Evolutionary conservation across 2,888 invertebrate genomes (phyloP).

Genomic region (Limnephilus marmoratus): DNA sequence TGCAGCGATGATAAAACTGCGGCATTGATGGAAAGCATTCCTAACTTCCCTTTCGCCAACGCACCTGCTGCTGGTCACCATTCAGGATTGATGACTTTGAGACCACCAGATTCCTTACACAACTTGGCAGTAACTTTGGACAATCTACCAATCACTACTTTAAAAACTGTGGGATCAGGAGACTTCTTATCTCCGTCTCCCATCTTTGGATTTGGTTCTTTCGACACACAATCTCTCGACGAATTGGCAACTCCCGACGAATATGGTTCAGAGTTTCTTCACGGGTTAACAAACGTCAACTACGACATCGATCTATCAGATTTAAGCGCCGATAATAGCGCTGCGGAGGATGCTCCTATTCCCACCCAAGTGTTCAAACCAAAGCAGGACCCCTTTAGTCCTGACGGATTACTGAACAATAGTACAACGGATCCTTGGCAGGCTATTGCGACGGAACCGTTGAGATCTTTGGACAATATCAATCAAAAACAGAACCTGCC

Average conservation of each 20-base stretch:
- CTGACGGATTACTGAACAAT: slow-evolving; percentile 72
- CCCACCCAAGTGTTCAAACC: slow-evolving; percentile 68
- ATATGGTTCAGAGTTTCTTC: slow-evolving; percentile 75
- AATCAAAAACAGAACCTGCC: slow-evolving; percentile 26
- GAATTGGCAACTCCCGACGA: slow-evolving; percentile 81
- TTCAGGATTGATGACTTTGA: slow-evolving; percentile 59
- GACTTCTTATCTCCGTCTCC: slow-evolving; percentile 80
- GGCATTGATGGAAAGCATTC: slow-evolving; percentile 56
- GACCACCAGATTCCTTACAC: slow-evolving; percentile 67
- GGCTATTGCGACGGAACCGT: slow-evolving; percentile 66
- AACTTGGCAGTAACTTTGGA: slow-evolving; percentile 61
- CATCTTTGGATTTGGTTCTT: slow-evolving; percentile 76
- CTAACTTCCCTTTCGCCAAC: not conserved
- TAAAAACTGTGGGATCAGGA: slow-evolving; percentile 67
- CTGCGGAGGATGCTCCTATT: slow-evolving; percentile 77
- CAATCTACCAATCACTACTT: slow-evolving; percentile 62
- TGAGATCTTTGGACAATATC: slow-evolving; percentile 68
- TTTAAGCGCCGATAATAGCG: slow-evolving; percentile 84
- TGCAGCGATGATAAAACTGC: slow-evolving; percentile 62
- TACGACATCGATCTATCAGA: slow-evolving; percentile 88
- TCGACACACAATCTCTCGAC: slow-evolving; percentile 79
- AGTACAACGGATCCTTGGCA: slow-evolving; percentile 73
- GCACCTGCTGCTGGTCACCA: not conserved
- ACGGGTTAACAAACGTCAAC: slow-evolving; percentile 83
- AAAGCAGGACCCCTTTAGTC: slow-evolving; percentile 77